Percentiles rank a stretch among this genome's conserved stretches.
phyloP scores from a whole-genome alignment of 2,113 vertebrate genomes.

The Paraplagusia blochii region DNA sequence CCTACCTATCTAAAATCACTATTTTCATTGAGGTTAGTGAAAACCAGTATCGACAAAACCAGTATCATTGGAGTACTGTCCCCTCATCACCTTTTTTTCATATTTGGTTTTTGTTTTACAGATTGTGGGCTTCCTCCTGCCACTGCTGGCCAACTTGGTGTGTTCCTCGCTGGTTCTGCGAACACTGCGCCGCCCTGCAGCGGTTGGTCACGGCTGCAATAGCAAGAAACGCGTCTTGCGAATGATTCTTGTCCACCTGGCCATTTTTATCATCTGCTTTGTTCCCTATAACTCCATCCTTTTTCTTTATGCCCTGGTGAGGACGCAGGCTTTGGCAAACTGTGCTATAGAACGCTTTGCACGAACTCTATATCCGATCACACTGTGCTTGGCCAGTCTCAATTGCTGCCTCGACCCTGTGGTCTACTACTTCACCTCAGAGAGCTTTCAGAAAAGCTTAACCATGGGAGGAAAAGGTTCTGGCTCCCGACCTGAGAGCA shows the following conservation, averaged over 20 bases:
- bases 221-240: constrained; percentile 93
- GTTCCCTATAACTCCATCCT: constrained; percentile 97
- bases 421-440: constrained; percentile 96
- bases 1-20: constrained; percentile 95
- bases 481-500: constrained; percentile 81
- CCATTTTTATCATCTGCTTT: constrained; percentile 93
- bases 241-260: constrained; percentile 94
- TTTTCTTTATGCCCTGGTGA: constrained; percentile 92
- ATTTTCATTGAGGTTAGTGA: constrained; percentile 92
- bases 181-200: constrained; percentile 87
- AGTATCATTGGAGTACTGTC: background rate
- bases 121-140: constrained; percentile 91
- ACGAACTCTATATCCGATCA: constrained; percentile 92
- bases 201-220: constrained; percentile 87
- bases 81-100: background rate
- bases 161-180: constrained; percentile 94
- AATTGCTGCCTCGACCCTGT: constrained; percentile 98
- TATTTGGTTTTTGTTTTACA: constrained; percentile 17
- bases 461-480: constrained; percentile 78
- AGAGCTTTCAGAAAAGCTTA: constrained; percentile 96
- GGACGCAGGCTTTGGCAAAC: constrained; percentile 88
- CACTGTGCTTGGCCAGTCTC: constrained; percentile 88
- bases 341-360: constrained; percentile 90
- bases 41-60: background rate
- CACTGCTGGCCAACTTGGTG: constrained; percentile 88